Percentiles rank a stretch among this genome's conserved stretches.
Evolutionary conservation across 2,888 invertebrate species (phyloP).

Genomic region (Lithophane ornitopus): DNA sequence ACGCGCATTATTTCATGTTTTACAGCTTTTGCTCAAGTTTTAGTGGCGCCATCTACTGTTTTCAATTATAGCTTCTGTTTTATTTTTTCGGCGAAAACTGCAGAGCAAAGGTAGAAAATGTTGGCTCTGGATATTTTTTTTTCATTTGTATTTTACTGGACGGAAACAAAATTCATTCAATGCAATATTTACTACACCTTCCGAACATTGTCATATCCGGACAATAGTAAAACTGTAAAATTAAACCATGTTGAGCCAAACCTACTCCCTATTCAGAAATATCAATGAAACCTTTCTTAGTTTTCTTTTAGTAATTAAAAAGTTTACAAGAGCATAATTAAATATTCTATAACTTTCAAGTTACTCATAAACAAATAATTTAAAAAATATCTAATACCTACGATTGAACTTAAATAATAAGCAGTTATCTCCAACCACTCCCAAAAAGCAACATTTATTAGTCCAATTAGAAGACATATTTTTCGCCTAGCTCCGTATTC

Average conservation of each 20-base stretch:
- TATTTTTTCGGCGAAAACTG: background rate
- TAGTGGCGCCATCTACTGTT: constrained; percentile 7
- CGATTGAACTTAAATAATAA: background rate
- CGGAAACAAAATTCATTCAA: background rate
- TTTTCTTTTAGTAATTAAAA: background rate
- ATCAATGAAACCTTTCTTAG: background rate
- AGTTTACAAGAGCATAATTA: background rate
- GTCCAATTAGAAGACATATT: constrained; percentile 33
- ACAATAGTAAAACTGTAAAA: background rate
- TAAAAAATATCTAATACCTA: background rate
- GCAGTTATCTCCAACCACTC: constrained; percentile 14
- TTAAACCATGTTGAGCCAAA: background rate
- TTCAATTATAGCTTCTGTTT: constrained; percentile 22
- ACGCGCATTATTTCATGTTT: background rate
- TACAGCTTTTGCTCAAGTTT: constrained; percentile 12
- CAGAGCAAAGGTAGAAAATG: no score
- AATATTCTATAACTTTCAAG: background rate
- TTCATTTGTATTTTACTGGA: background rate
- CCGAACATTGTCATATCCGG: background rate
- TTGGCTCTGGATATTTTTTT: background rate
- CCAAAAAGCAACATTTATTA: constrained; percentile 30
- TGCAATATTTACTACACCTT: background rate
- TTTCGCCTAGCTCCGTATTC: constrained; percentile 38
- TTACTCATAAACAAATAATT: background rate
- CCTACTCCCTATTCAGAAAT: background rate